These are phyloP conservation scores for Oreochromis tanganicae DNA, from an alignment of 2,113 vertebrate genomes.

Conservation along the genomic window DNA sequence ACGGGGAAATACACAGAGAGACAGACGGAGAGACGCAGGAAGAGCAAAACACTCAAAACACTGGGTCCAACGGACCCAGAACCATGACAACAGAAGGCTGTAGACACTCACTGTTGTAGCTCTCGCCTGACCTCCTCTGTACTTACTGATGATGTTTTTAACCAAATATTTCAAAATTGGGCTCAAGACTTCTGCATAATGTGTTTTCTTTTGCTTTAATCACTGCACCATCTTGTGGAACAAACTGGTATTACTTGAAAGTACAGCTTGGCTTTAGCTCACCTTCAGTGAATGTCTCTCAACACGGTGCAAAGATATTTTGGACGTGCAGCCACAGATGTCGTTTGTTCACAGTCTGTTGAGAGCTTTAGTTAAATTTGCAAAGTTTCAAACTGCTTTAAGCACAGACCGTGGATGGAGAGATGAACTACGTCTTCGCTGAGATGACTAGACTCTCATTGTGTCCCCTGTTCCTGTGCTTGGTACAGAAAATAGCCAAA, in stretches of 20 bases:
- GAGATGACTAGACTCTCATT: background rate
- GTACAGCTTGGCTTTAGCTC: background rate
- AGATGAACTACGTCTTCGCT: background rate
- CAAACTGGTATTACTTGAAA: background rate
- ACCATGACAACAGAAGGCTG: too few relatives aligned
- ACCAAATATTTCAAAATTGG: background rate
- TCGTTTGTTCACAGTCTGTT: background rate
- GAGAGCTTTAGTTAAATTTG: background rate
- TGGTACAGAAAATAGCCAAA: background rate
- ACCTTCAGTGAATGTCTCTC: background rate
- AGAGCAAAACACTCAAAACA: too few relatives aligned
- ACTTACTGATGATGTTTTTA: background rate
- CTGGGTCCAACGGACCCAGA: too few relatives aligned
- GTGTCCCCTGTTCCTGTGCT: background rate
- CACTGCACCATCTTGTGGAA: background rate
- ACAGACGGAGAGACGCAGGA: too few relatives aligned
- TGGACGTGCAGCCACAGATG: rapidly evolving
- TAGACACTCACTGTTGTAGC: background rate
- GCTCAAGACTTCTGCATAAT: background rate
- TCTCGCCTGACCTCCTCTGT: background rate
- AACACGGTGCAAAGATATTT: background rate
- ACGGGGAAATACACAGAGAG: too few relatives aligned
- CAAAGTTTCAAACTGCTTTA: background rate
- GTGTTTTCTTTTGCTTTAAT: background rate
- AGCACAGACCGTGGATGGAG: background rate